Evolutionary conservation across 2,888 invertebrate species (phyloP).

Genomic region (Drosophila barbarae): DNA sequence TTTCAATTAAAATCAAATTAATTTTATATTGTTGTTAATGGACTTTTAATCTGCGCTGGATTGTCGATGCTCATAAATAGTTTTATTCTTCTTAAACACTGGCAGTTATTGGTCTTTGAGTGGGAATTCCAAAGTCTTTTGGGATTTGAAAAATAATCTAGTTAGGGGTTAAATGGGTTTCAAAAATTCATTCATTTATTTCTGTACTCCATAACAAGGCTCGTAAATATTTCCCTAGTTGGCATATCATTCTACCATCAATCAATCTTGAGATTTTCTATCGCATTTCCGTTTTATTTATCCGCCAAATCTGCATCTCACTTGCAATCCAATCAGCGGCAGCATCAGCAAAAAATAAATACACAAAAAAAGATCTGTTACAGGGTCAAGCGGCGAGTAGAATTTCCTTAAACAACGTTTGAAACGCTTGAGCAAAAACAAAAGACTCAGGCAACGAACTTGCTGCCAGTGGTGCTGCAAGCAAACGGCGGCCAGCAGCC

Average conservation of each 20-base stretch:
- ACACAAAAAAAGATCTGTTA: conserved; percentile 62
- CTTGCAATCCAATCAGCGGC: conserved; percentile 30
- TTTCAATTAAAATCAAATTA: conserved; percentile 57
- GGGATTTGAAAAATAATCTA: conserved; percentile 3
- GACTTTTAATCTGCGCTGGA: conserved; percentile 52
- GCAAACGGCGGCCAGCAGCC: conserved; percentile 33
- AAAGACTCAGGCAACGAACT: conserved; percentile 70
- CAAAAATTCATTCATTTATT: neutral
- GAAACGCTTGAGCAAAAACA: conserved; percentile 51
- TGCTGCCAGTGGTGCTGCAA: conserved; percentile 23
- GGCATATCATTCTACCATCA: conserved; percentile 28
- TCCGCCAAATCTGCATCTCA: conserved; percentile 28
- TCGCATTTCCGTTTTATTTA: conserved; percentile 31
- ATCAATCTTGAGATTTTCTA: conserved; percentile 17
- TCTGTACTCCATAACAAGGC: neutral
- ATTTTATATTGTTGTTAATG: conserved; percentile 53
- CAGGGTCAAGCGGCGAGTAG: conserved; percentile 65
- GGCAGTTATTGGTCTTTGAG: neutral
- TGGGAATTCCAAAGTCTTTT: conserved; percentile 12
- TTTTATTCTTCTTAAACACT: conserved; percentile 1
- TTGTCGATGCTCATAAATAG: conserved; percentile 28
- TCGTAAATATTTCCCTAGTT: conserved; percentile 11
- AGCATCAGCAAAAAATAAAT: conserved; percentile 2
- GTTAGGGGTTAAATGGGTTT: neutral
- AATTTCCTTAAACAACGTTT: conserved; percentile 61